Evolutionary conservation across 2,113 vertebrate species (phyloP), one percentile per base, ranked within the genome.

Genomic region (Ornithorhynchus anatinus): DNA sequence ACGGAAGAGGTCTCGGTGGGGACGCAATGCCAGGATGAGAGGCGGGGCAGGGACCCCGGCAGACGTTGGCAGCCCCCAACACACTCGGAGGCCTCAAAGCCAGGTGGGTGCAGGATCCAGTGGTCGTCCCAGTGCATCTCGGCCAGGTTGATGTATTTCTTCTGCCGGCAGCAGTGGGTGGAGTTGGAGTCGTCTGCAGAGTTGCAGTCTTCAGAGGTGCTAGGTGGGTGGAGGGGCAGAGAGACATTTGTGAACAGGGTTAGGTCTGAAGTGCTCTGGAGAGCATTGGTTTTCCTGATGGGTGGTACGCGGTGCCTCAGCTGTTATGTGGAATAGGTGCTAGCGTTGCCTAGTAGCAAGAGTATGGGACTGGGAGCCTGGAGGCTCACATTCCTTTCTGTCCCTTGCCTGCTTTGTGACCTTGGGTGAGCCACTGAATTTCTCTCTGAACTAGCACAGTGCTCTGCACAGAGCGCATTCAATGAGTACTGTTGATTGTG

Each of bases 91-190:
- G 47, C 10, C 59, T 82, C 61, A 51, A 87, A 80, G 15, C 82
- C 85, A 0, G 77, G 82, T 8, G 85, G 85, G 56, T 87, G 82
- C 45, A 87, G 44, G n/a, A 85, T 52, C 85, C 85, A 87, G 69
- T 81, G 54, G 37, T 85, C 65, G 0, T 82, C 69, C 85, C 85
- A 85, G 40, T 40, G 68, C 74, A 77, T 8, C 1, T 72, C 77
- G 71, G 43, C 74, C 42, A 87, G 77, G 77, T 87, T 77, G 5
- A 85, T 32, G 54, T 79, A 85, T 13, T 10, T 48, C 47, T 85
- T 77, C 17, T 11, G 51, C 50, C 75, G 77, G 60, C 80, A 85
- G 77, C 85, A 85, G 27, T 75, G 35, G n/a, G 62, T 33, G 14
- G 13, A 43, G 51, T 59, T 1, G 0, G 39, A 43, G 64, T 23